Conservation (phyloP, 1,140 invertebrate species). For the Drosophila santomea region DNA sequence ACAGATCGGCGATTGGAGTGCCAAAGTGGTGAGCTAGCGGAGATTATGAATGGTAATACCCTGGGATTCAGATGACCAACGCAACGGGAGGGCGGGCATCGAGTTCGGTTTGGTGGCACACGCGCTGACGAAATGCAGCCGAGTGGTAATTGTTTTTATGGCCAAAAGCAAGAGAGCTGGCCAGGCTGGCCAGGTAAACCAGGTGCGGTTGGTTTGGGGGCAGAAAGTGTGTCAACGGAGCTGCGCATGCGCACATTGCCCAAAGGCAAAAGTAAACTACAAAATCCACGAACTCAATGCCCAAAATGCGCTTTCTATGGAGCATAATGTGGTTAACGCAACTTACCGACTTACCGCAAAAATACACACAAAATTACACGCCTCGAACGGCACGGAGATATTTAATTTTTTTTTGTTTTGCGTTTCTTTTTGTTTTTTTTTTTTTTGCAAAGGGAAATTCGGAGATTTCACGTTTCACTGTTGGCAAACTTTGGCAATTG, state of each 20-base stretch:
- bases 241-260: conserved; percentile 70
- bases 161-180: conserved; percentile 54
- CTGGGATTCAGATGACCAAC: conserved; percentile 1
- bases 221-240: conserved; percentile 78
- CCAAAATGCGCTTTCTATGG: conserved; percentile 38
- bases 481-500: conserved; percentile 57
- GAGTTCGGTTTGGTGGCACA: conserved; percentile 25
- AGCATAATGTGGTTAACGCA: conserved; percentile 54
- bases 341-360: conserved; percentile 78
- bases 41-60: conserved; percentile 49
- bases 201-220: conserved; percentile 31
- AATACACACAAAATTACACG: conserved; percentile 36
- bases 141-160: conserved; percentile 81
- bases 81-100: not conserved
- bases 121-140: conserved; percentile 70
- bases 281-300: conserved; percentile 29
- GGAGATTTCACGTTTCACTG: conserved; percentile 64
- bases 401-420: conserved; percentile 7
- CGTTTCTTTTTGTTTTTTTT: not conserved
- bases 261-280: conserved; percentile 34
- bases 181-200: conserved; percentile 6
- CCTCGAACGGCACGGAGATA: conserved; percentile 46
- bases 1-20: conserved; percentile 13
- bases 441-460: conserved; percentile 38
- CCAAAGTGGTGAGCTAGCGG: conserved; percentile 18